Percentiles rank a stretch among this genome's conserved stretches.
Evolutionary conservation across 2,888 invertebrate genomes (phyloP).

Genomic region (Metallyticus violacea): DNA sequence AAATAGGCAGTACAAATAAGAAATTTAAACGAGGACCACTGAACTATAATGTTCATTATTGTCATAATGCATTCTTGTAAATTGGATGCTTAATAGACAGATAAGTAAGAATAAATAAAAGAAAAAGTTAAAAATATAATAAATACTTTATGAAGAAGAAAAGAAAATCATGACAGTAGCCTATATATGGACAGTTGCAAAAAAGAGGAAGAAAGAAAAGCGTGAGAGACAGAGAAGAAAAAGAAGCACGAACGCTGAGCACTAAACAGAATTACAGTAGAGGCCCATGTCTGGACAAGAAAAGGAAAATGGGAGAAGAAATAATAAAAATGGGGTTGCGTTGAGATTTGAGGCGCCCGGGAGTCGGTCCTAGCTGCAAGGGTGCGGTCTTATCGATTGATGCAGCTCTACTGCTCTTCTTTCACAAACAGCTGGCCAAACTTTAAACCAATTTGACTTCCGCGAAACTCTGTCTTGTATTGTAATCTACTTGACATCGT

Average conservation of each 20-base stretch:
- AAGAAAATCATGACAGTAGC: too few species aligned
- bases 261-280: background rate
- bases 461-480: background rate
- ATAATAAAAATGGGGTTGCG: background rate
- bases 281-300: too few species aligned
- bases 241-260: background rate
- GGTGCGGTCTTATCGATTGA: background rate
- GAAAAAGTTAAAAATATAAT: too few species aligned
- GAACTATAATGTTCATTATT: too few species aligned
- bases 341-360: background rate
- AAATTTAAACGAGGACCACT: too few species aligned
- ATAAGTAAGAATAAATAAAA: too few species aligned
- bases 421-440: background rate
- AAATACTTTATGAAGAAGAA: too few species aligned
- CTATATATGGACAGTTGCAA: too few species aligned
- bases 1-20: too few species aligned
- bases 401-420: background rate
- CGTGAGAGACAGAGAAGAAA: background rate
- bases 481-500: background rate
- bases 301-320: background rate
- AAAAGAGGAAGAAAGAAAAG: background rate
- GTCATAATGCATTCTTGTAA: too few species aligned
- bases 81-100: too few species aligned
- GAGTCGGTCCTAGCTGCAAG: background rate
- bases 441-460: background rate